These are phyloP conservation scores for Aporrectodea caliginosa DNA, from an alignment of 1,140 invertebrate genomes.

Conservation along the genomic window DNA sequence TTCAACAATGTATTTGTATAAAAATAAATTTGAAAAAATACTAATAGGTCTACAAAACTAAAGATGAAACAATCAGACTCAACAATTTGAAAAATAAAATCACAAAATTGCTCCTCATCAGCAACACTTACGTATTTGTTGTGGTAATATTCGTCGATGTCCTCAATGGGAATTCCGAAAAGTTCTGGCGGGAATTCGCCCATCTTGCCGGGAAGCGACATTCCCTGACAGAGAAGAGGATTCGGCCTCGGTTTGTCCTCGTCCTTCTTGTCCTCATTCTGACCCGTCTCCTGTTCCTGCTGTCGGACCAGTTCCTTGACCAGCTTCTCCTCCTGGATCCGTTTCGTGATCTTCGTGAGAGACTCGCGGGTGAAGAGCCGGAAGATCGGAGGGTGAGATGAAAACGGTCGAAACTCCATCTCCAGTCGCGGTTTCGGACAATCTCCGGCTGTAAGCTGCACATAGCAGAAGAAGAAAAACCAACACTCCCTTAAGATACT, in stretches of 20 bases:
- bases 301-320: slow-evolving; percentile 70
- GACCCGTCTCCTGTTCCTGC: slow-evolving; percentile 76
- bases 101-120: too few relatives aligned
- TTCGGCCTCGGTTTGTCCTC: slow-evolving; percentile 45
- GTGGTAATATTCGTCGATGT: slow-evolving; percentile 53
- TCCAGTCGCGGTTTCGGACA: neutral
- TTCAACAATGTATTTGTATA: too few relatives aligned
- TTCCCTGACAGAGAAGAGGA: slow-evolving; percentile 47
- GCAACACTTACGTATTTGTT: slow-evolving; percentile 48
- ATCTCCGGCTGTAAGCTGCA: too few relatives aligned
- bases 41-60: too few relatives aligned
- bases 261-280: slow-evolving; percentile 37
- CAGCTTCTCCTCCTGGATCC: slow-evolving; percentile 85
- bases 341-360: slow-evolving; percentile 83
- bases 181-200: slow-evolving; percentile 46
- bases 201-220: slow-evolving; percentile 47
- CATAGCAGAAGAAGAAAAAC: too few relatives aligned
- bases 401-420: neutral
- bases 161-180: slow-evolving; percentile 49
- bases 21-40: too few relatives aligned
- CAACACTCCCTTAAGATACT: too few relatives aligned
- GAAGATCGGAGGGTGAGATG: slow-evolving; percentile 60
- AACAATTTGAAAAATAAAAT: too few relatives aligned
- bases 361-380: slow-evolving; percentile 96
- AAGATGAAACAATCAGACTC: too few relatives aligned